These are phyloP conservation scores for Halcyon chelicuti DNA, from an alignment of 2,797 vertebrate genomes.

Conservation along the genomic window DNA sequence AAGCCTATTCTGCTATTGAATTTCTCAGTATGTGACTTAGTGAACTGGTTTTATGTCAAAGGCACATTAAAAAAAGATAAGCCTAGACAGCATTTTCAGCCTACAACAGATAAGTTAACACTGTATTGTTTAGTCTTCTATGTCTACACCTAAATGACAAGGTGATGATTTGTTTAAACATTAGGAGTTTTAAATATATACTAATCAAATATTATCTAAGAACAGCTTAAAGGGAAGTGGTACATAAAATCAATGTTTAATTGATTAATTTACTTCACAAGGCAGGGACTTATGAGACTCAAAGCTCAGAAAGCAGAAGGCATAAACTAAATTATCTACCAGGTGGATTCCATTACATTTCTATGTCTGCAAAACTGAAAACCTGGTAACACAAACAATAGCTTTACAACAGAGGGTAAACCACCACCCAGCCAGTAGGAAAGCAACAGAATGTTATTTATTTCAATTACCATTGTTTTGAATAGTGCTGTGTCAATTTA, in stretches of 20 bases:
- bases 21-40: conserved; percentile 22
- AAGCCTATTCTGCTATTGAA: conserved; percentile 33
- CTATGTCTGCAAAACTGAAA: neutral
- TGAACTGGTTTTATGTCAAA: conserved; percentile 37
- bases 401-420: neutral
- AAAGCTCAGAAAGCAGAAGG: neutral
- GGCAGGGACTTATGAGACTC: neutral
- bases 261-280: conserved; percentile 56
- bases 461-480: neutral
- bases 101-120: neutral
- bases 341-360: neutral
- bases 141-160: neutral
- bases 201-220: conserved; percentile 53
- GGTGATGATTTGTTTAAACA: conserved; percentile 45
- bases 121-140: neutral
- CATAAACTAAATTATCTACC: neutral
- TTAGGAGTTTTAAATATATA: neutral
- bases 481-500: neutral
- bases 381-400: neutral
- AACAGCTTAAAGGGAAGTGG: conserved; percentile 29
- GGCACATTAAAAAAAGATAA: conserved; percentile 40
- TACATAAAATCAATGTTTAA: conserved; percentile 50
- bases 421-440: neutral
- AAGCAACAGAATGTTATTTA: neutral
- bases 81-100: conserved; percentile 12